phyloP scores from a whole-genome alignment of 2,888 invertebrate species.

The Caenorhabditis doughertyi region DNA sequence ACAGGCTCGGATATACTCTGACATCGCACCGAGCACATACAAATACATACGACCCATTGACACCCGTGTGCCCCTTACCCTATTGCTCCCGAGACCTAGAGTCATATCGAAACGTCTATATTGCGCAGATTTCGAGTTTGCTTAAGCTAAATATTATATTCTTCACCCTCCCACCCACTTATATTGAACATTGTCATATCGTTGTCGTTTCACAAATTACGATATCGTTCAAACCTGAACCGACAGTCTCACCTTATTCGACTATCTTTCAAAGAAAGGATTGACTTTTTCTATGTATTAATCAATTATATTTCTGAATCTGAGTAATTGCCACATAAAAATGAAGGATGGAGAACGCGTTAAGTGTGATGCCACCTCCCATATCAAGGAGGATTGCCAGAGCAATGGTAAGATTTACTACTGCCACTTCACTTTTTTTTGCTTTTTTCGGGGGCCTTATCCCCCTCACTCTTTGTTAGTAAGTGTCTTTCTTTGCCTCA shows the following conservation, averaged over 20 bases:
- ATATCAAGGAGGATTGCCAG: slow-evolving; percentile 72
- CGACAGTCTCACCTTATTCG: background rate
- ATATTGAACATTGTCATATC: slow-evolving; percentile 43
- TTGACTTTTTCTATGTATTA: background rate
- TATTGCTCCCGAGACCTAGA: slow-evolving; percentile 43
- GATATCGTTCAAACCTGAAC: background rate
- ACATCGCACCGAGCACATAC: slow-evolving; percentile 53
- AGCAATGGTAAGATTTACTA: slow-evolving; percentile 66
- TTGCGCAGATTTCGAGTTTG: slow-evolving; percentile 61
- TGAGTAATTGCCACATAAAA: slow-evolving; percentile 42
- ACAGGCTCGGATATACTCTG: slow-evolving; percentile 43
- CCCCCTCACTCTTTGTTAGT: slow-evolving; percentile 18
- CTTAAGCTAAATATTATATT: slow-evolving; percentile 63
- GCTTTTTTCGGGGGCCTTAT: slow-evolving; percentile 5
- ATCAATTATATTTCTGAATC: slow-evolving; percentile 3
- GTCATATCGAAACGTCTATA: slow-evolving; percentile 43
- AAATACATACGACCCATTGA: slow-evolving; percentile 63
- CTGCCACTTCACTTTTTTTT: slow-evolving; percentile 38
- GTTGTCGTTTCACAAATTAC: slow-evolving; percentile 25
- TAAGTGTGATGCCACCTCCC: slow-evolving; percentile 72
- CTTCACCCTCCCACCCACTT: slow-evolving; percentile 28
- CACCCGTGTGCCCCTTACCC: slow-evolving; percentile 38
- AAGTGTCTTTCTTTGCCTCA: slow-evolving; percentile 28
- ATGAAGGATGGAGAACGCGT: slow-evolving; percentile 69
- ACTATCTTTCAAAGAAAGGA: too few relatives aligned